Conservation (phyloP, 2,888 invertebrate genomes). For the Meta bourneti region DNA sequence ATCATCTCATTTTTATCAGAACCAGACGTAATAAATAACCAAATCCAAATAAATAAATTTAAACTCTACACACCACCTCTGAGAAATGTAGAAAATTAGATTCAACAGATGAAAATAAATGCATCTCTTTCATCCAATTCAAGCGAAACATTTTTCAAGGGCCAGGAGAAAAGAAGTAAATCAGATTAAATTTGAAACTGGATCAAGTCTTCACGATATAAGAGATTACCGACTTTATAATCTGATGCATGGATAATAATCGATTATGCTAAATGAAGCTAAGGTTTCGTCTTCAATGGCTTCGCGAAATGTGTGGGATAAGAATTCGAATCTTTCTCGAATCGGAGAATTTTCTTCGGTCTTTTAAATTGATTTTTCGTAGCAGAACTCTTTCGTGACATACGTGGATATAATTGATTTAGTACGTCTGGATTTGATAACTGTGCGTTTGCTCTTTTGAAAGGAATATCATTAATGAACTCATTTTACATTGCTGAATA, state of each 20-base stretch:
- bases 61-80: too few species aligned
- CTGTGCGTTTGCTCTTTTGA: too few species aligned
- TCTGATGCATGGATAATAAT: neutral
- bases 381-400: neutral
- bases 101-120: too few species aligned
- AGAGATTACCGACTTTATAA: neutral
- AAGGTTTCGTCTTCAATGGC: neutral
- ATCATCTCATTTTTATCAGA: too few species aligned
- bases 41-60: too few species aligned
- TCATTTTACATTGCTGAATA: too few species aligned
- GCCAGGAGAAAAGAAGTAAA: neutral
- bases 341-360: neutral
- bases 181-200: neutral
- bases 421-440: neutral
- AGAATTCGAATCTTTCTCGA: neutral
- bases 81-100: too few species aligned
- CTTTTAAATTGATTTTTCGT: neutral
- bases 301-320: neutral
- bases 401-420: neutral
- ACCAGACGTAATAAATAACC: too few species aligned
- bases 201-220: neutral
- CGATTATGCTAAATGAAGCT: neutral
- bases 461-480: too few species aligned
- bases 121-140: too few species aligned
- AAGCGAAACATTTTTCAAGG: too few species aligned